These are phyloP conservation scores for Sparidentex hasta DNA, from an alignment of 2,797 vertebrate genomes.

Conservation along the genomic window DNA sequence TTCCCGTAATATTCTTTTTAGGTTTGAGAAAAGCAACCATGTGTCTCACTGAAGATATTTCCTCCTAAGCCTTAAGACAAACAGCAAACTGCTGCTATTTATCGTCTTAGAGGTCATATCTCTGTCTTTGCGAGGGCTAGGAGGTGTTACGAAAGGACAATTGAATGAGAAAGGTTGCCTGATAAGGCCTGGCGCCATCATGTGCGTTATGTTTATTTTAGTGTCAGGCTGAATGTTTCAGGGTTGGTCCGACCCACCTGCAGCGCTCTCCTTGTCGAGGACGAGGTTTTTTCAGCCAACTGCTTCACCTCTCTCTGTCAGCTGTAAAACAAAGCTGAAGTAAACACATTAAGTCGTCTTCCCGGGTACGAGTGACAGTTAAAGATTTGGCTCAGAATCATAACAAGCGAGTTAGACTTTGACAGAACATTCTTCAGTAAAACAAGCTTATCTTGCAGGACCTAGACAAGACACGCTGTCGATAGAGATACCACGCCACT, in stretches of 20 bases:
- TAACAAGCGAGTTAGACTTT: slow-evolving; percentile 50
- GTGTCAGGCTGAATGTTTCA: slow-evolving; percentile 44
- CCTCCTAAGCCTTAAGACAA: neutral
- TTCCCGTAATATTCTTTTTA: neutral
- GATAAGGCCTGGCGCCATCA: slow-evolving; percentile 69
- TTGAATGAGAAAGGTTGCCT: slow-evolving; percentile 57
- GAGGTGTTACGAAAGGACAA: slow-evolving; percentile 55
- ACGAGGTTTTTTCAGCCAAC: neutral
- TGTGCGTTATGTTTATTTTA: slow-evolving; percentile 62
- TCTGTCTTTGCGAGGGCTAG: slow-evolving; percentile 22
- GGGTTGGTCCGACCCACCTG: slow-evolving; percentile 32
- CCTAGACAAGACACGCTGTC: slow-evolving; percentile 63
- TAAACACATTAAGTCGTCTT: slow-evolving; percentile 14
- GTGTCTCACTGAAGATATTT: neutral
- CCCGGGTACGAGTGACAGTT: slow-evolving; percentile 15
- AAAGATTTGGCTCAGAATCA: slow-evolving; percentile 49
- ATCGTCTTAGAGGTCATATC: slow-evolving; percentile 34
- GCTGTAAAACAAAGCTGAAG: slow-evolving; percentile 35
- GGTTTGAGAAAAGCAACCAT: slow-evolving; percentile 29
- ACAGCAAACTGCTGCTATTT: slow-evolving; percentile 34
- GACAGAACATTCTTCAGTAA: slow-evolving; percentile 60
- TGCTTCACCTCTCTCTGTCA: slow-evolving; percentile 13
- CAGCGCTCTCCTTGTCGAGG: slow-evolving; percentile 15
- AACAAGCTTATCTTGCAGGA: slow-evolving; percentile 68
- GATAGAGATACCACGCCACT: slow-evolving; percentile 50